phyloP scores from a whole-genome alignment of 2,888 invertebrate species.

The Leucophenga maculata region DNA sequence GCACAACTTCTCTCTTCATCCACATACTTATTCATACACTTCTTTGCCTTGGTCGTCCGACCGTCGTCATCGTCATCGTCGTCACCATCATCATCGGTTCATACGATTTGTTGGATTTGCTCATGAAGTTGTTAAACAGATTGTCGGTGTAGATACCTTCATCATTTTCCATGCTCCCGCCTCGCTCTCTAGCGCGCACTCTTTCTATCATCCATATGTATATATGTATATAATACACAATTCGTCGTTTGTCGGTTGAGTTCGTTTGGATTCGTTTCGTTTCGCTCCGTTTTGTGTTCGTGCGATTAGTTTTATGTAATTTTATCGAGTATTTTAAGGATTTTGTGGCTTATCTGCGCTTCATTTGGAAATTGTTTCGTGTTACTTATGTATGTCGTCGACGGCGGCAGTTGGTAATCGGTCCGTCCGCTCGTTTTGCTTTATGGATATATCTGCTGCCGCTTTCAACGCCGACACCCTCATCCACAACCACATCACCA shows the following conservation, averaged over 20 bases:
- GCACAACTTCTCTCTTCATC: conserved; percentile 29
- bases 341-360: conserved; percentile 66
- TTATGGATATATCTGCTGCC: conserved; percentile 3
- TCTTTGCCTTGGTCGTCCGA: conserved; percentile 35
- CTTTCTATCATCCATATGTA: background rate
- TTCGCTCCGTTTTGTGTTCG: conserved; percentile 52
- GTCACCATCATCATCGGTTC: conserved; percentile 54
- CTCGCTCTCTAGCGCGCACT: conserved; percentile 35
- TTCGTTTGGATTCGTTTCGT: conserved; percentile 14
- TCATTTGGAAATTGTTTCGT: conserved; percentile 64
- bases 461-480: conserved; percentile 6
- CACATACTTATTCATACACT: conserved; percentile 26
- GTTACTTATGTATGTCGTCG: conserved; percentile 60
- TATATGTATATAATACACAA: too few species aligned
- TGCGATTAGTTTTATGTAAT: conserved; percentile 70
- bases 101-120: conserved; percentile 70
- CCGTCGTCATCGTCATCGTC: conserved; percentile 25
- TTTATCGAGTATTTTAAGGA: conserved; percentile 70
- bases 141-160: conserved; percentile 70
- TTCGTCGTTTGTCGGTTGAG: conserved; percentile 12
- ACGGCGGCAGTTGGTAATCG: conserved; percentile 33
- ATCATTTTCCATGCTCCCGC: conserved; percentile 51
- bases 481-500: background rate
- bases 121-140: conserved; percentile 71
- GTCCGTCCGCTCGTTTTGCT: conserved; percentile 1